Conservation (phyloP, 2,797 vertebrate genomes). For the Notamacropus eugenii region DNA sequence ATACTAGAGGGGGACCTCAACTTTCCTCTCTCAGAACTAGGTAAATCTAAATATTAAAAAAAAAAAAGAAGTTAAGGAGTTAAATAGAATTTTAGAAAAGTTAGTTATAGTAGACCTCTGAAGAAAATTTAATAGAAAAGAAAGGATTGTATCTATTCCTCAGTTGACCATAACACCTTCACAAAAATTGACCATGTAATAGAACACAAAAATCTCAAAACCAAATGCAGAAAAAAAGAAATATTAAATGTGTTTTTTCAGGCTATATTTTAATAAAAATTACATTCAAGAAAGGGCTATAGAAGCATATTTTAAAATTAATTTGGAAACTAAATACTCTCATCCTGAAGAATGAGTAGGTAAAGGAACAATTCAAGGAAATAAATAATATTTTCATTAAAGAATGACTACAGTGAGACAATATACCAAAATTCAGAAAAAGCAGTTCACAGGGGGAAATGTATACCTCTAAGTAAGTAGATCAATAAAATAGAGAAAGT, state of each 20-base stretch:
- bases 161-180: not conserved
- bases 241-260: not conserved
- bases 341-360: no score
- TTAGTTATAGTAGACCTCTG: not conserved
- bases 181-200: not conserved
- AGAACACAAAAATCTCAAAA: not conserved
- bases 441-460: no score
- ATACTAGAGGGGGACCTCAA: not conserved
- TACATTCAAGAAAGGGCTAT: not conserved
- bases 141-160: not conserved
- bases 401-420: no score
- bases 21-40: not conserved
- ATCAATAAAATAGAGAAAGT: no score
- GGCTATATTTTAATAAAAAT: not conserved
- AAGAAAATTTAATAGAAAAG: not conserved
- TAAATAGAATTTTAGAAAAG: not conserved
- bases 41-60: not conserved
- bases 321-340: no score
- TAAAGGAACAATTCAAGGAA: no score
- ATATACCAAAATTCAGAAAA: no score
- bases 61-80: not conserved
- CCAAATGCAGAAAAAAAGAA: not conserved
- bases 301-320: not conserved
- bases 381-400: no score
- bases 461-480: no score